phyloP scores from a whole-genome alignment of 2,888 invertebrate species.

The Sthenelais limicola region DNA sequence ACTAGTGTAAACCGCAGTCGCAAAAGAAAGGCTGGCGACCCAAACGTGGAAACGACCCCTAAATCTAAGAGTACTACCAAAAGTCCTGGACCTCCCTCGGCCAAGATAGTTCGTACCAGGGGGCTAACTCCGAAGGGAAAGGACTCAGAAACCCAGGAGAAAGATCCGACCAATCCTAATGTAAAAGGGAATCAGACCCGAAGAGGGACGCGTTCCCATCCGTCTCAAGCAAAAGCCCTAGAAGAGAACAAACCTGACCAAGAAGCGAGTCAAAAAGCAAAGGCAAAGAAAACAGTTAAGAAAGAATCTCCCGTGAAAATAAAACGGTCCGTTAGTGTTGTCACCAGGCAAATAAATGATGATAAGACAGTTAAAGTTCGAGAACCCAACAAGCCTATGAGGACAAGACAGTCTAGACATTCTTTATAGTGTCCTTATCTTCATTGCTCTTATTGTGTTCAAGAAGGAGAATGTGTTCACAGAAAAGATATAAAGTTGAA shows the following conservation, averaged over 20 bases:
- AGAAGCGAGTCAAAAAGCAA: conserved; percentile 8
- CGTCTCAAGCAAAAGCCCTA: background rate
- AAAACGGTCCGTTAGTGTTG: conserved; percentile 18
- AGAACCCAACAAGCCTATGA: background rate
- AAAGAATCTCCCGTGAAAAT: background rate
- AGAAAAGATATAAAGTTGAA: too few relatives aligned
- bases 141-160: conserved; percentile 2
- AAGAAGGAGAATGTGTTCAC: too few relatives aligned
- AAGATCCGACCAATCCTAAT: conserved; percentile 9
- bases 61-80: too few relatives aligned
- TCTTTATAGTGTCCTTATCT: conserved; percentile 14
- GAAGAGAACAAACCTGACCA: background rate
- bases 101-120: background rate
- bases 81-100: too few relatives aligned
- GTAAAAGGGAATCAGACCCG: background rate
- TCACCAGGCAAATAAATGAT: background rate
- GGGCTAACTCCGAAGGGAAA: background rate
- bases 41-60: too few relatives aligned
- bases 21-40: too few relatives aligned
- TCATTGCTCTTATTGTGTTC: too few relatives aligned
- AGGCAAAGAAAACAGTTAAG: background rate
- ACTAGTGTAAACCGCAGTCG: too few relatives aligned
- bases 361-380: background rate
- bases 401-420: conserved; percentile 18
- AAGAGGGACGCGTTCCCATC: background rate